phyloP scores from a whole-genome alignment of 1,140 invertebrate genomes.

The Berghia stephanieae region DNA sequence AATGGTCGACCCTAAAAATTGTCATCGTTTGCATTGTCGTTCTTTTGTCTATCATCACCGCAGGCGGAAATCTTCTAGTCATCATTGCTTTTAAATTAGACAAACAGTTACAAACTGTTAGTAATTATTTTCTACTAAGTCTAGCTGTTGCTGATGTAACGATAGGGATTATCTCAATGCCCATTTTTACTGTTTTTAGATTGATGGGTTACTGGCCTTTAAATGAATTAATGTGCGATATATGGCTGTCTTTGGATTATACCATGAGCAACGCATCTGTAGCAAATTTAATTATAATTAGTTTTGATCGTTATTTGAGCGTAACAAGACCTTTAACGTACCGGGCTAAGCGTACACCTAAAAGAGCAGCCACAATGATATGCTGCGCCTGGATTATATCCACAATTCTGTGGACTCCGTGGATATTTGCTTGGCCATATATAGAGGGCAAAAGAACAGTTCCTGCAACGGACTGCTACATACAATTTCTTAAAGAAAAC shows the following conservation, averaged over 20 bases:
- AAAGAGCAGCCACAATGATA: constrained; percentile 93
- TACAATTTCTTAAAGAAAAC: constrained; percentile 98
- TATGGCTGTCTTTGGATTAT: constrained; percentile 84
- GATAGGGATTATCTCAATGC: constrained; percentile 65
- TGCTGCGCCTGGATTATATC: constrained; percentile 69
- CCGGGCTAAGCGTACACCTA: constrained; percentile 91
- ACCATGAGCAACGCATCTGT: constrained; percentile 68
- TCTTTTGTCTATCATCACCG: constrained; percentile 53
- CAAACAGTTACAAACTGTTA: constrained; percentile 97
- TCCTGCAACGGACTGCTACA: constrained; percentile 90
- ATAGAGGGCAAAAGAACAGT: constrained; percentile 82
- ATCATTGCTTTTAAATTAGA: constrained; percentile 94
- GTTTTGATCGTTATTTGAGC: constrained; percentile 87
- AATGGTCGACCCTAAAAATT: constrained; percentile 42
- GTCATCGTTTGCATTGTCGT: constrained; percentile 57
- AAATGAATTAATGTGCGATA: constrained; percentile 60
- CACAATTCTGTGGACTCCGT: constrained; percentile 91
- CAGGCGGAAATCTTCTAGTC: constrained; percentile 89
- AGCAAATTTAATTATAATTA: constrained; percentile 70
- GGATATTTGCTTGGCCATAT: constrained; percentile 99
- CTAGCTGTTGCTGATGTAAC: constrained; percentile 64
- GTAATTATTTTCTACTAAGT: constrained; percentile 92
- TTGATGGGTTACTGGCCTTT: constrained; percentile 65
- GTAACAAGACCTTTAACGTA: constrained; percentile 97
- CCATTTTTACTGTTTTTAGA: constrained; percentile 63